These are phyloP conservation scores for Etia nguti DNA, from an alignment of 2,113 vertebrate species.

Conservation along the genomic window DNA sequence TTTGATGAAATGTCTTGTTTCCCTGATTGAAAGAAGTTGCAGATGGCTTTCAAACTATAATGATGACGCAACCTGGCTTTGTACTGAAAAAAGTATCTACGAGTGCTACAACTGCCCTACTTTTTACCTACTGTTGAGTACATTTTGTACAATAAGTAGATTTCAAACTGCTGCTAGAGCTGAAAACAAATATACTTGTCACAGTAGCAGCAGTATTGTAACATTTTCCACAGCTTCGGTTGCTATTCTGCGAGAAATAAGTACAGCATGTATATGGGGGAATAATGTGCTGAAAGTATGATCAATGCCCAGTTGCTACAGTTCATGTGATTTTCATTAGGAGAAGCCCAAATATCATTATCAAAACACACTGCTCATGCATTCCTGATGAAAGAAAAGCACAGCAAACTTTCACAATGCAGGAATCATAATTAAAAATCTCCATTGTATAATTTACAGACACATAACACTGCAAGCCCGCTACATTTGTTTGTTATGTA, in stretches of 20 bases:
- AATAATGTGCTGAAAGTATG: slow-evolving; percentile 5
- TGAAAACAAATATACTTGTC: neutral
- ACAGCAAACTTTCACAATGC: slow-evolving; percentile 34
- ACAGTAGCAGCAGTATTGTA: neutral
- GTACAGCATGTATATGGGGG: slow-evolving; percentile 1
- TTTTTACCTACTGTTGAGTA: neutral
- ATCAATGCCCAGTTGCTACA: slow-evolving; percentile 11
- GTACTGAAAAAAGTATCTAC: neutral
- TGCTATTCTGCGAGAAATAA: slow-evolving; percentile 33
- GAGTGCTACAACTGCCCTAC: neutral
- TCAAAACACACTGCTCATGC: slow-evolving; percentile 54
- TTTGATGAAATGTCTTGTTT: neutral
- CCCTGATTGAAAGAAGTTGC: neutral
- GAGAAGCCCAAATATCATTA: slow-evolving; percentile 30
- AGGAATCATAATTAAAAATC: slow-evolving; percentile 65
- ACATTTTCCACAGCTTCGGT: neutral
- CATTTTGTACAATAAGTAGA: rapidly evolving
- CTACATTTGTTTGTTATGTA: slow-evolving; percentile 29
- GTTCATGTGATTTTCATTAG: slow-evolving; percentile 41
- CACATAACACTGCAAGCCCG: slow-evolving; percentile 31
- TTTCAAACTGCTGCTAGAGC: neutral
- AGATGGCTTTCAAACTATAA: neutral
- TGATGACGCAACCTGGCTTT: slow-evolving; percentile 3
- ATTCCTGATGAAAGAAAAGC: slow-evolving; percentile 47
- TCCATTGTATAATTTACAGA: slow-evolving; percentile 39